Percentiles rank a stretch among this genome's conserved stretches.
Evolutionary conservation across 2,113 vertebrate species (phyloP).

Genomic region (Aspiorhynchus laticeps): DNA sequence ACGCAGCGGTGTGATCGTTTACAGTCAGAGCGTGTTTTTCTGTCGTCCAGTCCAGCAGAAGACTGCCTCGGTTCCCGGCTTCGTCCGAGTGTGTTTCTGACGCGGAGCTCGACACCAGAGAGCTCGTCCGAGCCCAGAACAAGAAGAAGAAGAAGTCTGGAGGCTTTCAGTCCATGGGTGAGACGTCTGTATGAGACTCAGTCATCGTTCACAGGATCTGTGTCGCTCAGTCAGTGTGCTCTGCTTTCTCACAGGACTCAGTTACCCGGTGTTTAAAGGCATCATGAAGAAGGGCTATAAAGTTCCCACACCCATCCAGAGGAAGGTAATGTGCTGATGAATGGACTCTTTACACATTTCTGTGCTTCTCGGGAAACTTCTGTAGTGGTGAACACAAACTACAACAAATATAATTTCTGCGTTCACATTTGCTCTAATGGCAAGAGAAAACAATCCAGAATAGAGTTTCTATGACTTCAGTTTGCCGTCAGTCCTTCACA

Average conservation of each 20-base stretch:
- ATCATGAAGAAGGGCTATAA: conserved; percentile 98
- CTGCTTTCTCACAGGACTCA: conserved; percentile 78
- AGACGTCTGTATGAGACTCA: not conserved
- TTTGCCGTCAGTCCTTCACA: too few species aligned
- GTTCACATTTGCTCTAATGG: too few species aligned
- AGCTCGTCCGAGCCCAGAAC: conserved; percentile 91
- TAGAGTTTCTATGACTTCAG: too few species aligned
- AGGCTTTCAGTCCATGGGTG: conserved; percentile 99
- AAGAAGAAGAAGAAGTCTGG: conserved; percentile 99
- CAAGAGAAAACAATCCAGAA: too few species aligned
- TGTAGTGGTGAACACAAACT: too few species aligned
- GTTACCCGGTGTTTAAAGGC: conserved; percentile 92
- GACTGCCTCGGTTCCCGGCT: conserved; percentile 77
- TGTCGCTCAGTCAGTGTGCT: not conserved
- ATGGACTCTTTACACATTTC: not conserved
- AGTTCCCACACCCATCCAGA: conserved; percentile 95
- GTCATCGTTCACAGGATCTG: not conserved
- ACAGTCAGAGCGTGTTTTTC: too few species aligned
- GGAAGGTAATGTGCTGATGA: conserved; percentile 75
- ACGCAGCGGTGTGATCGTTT: too few species aligned
- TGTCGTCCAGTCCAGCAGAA: conserved; percentile 62
- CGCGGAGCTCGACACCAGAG: conserved; percentile 84
- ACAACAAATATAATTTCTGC: too few species aligned
- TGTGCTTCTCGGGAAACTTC: not conserved
- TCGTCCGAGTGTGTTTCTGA: conserved; percentile 78